Conservation (phyloP, 2,113 vertebrate species). For the Gobiocypris rarus region DNA sequence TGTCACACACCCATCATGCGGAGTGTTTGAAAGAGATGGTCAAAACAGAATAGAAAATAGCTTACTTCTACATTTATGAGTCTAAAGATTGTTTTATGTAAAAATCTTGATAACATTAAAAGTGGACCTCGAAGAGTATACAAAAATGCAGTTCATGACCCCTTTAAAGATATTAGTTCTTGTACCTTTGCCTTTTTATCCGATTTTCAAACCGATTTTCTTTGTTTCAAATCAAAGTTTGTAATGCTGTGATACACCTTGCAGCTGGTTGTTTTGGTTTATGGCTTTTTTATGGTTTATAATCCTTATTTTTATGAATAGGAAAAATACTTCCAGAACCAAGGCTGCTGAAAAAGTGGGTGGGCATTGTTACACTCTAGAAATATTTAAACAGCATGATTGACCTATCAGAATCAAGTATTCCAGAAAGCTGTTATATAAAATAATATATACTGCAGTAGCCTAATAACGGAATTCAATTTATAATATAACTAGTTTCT, state of each 20-base stretch:
- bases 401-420: not conserved
- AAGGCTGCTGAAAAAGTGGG: not conserved
- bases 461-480: not conserved
- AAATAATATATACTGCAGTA: not conserved
- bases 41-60: too few species aligned
- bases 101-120: too few species aligned
- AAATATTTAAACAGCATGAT: not conserved
- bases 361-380: not conserved
- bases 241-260: not conserved
- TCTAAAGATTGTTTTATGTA: too few species aligned
- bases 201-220: not conserved
- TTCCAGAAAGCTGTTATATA: not conserved
- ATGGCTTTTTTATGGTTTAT: not conserved
- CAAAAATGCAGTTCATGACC: too few species aligned
- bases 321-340: not conserved
- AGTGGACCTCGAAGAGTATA: too few species aligned
- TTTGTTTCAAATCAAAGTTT: not conserved
- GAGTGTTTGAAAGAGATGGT: too few species aligned
- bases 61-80: too few species aligned
- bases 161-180: not conserved
- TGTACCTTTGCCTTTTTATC: not conserved
- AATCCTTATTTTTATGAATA: not conserved
- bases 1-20: too few species aligned
- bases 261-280: not conserved
- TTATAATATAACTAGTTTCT: constrained; percentile 2